Percentiles rank a stretch among this genome's conserved stretches.
These are phyloP conservation scores for Mohoua ochrocephala DNA, from an alignment of 2,113 vertebrate genomes.

Conservation along the genomic window DNA sequence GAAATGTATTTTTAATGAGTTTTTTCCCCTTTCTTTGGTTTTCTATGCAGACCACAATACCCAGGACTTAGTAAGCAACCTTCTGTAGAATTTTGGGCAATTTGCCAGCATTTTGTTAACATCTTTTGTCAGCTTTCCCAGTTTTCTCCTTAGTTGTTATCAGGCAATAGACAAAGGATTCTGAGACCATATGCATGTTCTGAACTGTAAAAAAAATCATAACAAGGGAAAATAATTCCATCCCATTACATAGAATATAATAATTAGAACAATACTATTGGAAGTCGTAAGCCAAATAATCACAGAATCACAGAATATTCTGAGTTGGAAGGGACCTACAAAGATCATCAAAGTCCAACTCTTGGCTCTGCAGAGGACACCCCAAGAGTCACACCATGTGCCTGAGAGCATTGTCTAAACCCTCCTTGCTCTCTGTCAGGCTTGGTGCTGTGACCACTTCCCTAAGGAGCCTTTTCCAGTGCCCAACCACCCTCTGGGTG, in stretches of 20 bases:
- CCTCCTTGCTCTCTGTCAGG: not conserved
- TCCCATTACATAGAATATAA: not conserved
- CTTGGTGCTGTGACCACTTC: not conserved
- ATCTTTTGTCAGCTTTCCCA: not conserved
- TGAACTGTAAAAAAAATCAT: not conserved
- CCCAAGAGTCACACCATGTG: not conserved
- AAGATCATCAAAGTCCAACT: not conserved
- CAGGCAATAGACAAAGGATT: not conserved
- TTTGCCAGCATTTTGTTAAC: not conserved
- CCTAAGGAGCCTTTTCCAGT: not conserved
- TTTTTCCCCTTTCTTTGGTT: fast-evolving
- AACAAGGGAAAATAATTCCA: not conserved
- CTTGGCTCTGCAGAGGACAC: not conserved
- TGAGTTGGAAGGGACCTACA: not conserved
- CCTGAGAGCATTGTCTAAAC: not conserved
- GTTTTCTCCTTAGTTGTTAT: not conserved
- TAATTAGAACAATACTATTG: not conserved
- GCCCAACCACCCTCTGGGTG: not conserved
- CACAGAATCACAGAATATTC: not conserved
- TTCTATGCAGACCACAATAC: not conserved
- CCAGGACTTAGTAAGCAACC: not conserved
- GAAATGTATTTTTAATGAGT: not conserved
- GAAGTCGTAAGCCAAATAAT: not conserved
- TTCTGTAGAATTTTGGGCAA: not conserved
- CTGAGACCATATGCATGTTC: not conserved